A percentile compares a stretch with the other conserved stretches of the same genome.
phyloP scores from a whole-genome alignment of 2,797 vertebrate species.

The Nannoperca obscura region DNA sequence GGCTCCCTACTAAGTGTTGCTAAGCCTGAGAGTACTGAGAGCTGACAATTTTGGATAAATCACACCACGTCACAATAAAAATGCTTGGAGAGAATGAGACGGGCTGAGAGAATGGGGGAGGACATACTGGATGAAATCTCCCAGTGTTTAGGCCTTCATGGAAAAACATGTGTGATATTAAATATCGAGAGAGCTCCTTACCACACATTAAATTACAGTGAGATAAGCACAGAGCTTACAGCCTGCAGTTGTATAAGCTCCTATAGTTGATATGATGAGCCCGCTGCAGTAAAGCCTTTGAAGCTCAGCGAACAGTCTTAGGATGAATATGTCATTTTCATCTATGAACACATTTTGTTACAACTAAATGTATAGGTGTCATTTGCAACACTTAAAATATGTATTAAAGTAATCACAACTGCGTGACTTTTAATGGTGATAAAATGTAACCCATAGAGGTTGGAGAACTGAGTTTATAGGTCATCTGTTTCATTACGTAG shows the following conservation, averaged over 20 bases:
- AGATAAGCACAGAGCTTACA: conserved; percentile 36
- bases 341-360: not conserved
- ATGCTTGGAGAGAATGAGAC: conserved; percentile 26
- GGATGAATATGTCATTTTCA: conserved; percentile 8
- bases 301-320: conserved; percentile 25
- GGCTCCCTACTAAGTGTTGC: conserved; percentile 42
- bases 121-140: conserved; percentile 28
- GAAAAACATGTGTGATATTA: conserved; percentile 47
- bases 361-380: not conserved
- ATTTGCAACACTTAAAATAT: conserved; percentile 1
- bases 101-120: not conserved
- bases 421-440: not conserved
- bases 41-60: conserved; percentile 56
- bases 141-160: conserved; percentile 33
- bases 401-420: not conserved
- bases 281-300: conserved; percentile 33
- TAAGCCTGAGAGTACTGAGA: conserved; percentile 47
- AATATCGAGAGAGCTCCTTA: conserved; percentile 50
- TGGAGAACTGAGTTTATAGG: not conserved
- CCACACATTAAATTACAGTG: conserved; percentile 51
- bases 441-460: not conserved
- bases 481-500: not conserved
- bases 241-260: conserved; percentile 39
- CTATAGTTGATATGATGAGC: conserved; percentile 35
- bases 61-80: conserved; percentile 22